Evolutionary conservation across 2,797 vertebrate genomes (phyloP), one percentile per base, ranked within the genome.

Genomic region (Spheniscus humboldti): DNA sequence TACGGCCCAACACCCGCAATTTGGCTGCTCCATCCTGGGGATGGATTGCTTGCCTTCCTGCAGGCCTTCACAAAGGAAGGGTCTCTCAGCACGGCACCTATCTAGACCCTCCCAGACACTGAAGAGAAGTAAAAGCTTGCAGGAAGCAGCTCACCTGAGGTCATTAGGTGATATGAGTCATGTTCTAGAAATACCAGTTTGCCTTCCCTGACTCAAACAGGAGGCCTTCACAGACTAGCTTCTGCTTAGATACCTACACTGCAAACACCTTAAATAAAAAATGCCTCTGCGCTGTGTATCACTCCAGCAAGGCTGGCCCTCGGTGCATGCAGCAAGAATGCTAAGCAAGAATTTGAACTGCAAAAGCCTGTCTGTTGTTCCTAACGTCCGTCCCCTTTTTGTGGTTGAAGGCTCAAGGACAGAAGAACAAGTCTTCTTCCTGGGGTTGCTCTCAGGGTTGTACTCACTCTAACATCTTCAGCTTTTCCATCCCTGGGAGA

Each of bases 381-480:
- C 59, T 35, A 23, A 73, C 4, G 5, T 5, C 14, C 1, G 0
- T 7, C 31, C 16, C 33, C 30, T 75, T 37, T 30, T 50, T 1
- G 2, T 13, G 53, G 20, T 0, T 68, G 71, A 85, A 83, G 76
- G 37, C 18, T 77, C 71, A 57, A 4, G 0, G 22, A 55, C 48
- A 86, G 55, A 67, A 55, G 83, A 53, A 13, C 3, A 39, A 59
- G 14, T 22, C 9, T 28, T 22, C 8, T 33, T 63, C 41, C 84
- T 18, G 8, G 37, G n/a, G 50, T 6, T 60, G 33, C 55, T 90
- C 14, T 86, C 56, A 45, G 33, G 55, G 53, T 25, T 66, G 12
- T 94, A 99, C 99, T 98, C 97, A 99, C 99, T 99, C 99, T 43
- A 99, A 92, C 85, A 88, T 97, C 94, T 97, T 98, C 94, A 99